phyloP scores from a whole-genome alignment of 2,888 invertebrate species.

The Macaria liturata region DNA sequence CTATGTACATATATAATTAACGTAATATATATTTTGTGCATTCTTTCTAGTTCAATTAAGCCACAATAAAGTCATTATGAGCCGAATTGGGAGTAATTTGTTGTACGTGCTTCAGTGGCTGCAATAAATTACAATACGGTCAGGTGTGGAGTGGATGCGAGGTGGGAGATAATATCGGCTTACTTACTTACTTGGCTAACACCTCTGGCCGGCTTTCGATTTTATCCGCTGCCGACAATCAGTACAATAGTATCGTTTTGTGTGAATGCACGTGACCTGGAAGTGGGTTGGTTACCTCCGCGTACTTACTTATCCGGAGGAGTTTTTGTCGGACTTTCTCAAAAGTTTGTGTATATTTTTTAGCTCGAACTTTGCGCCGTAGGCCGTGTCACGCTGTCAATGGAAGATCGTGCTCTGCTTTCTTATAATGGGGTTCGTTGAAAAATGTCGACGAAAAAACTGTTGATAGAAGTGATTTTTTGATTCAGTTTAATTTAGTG shows the following conservation, averaged over 20 bases:
- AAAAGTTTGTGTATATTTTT: conserved; percentile 40
- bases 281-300: conserved; percentile 33
- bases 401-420: conserved; percentile 31
- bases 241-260: conserved; percentile 29
- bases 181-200: conserved; percentile 19
- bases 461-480: background rate
- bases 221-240: conserved; percentile 44
- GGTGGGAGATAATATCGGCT: conserved; percentile 28
- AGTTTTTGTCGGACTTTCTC: conserved; percentile 48
- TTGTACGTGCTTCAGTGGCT: conserved; percentile 41
- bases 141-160: conserved; percentile 26
- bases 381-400: conserved; percentile 30
- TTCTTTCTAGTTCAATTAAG: conserved; percentile 31
- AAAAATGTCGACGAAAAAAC: conserved; percentile 1
- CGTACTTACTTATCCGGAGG: conserved; percentile 20
- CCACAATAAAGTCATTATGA: conserved; percentile 39
- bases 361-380: conserved; percentile 29
- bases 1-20: conserved; percentile 31
- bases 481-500: background rate
- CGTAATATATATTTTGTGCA: conserved; percentile 33
- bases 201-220: conserved; percentile 54
- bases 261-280: conserved; percentile 27
- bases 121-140: conserved; percentile 41
- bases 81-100: conserved; percentile 41
- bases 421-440: conserved; percentile 1